A percentile compares a stretch with the other conserved stretches of the same genome.
Evolutionary conservation across 1,140 invertebrate genomes (phyloP).

Genomic region (Pogonus chalceus): DNA sequence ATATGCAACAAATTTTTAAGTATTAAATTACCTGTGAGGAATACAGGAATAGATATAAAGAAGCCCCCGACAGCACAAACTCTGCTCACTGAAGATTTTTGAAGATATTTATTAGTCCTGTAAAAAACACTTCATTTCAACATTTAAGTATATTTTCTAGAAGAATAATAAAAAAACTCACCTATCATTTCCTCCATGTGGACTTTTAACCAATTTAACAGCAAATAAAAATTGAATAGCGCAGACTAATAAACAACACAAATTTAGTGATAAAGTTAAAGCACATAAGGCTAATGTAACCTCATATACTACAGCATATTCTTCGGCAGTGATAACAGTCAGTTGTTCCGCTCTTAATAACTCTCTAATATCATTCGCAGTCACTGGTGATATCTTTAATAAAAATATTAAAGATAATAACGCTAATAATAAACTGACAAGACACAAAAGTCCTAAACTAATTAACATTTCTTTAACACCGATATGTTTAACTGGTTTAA

Average conservation of each 20-base stretch:
- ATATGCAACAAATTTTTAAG: not conserved
- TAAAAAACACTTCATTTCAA: slow-evolving; percentile 30
- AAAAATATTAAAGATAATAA: slow-evolving; percentile 75
- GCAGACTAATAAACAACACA: slow-evolving; percentile 86
- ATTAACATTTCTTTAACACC: slow-evolving; percentile 73
- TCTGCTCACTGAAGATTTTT: slow-evolving; percentile 78
- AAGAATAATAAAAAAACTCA: slow-evolving; percentile 14
- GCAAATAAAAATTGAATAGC: slow-evolving; percentile 89
- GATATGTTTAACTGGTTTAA: slow-evolving; percentile 32
- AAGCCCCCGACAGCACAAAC: slow-evolving; percentile 87
- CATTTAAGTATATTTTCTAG: slow-evolving; percentile 1
- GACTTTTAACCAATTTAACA: slow-evolving; percentile 77
- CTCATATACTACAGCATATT: slow-evolving; percentile 81
- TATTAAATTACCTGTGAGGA: slow-evolving; percentile 67
- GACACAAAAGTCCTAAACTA: slow-evolving; percentile 72
- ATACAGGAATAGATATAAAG: slow-evolving; percentile 87
- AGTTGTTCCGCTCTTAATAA: slow-evolving; percentile 45
- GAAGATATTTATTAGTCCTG: slow-evolving; percentile 83
- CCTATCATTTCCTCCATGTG: slow-evolving; percentile 40
- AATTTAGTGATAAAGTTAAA: slow-evolving; percentile 74
- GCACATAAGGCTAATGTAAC: slow-evolving; percentile 81
- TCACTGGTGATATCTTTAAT: slow-evolving; percentile 67
- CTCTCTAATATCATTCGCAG: slow-evolving; percentile 39
- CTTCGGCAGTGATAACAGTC: slow-evolving; percentile 54
- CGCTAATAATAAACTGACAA: slow-evolving; percentile 72